A percentile compares a stretch with the other conserved stretches of the same genome.
These are phyloP conservation scores for Tinea trinotella DNA, from an alignment of 2,888 invertebrate genomes.

Conservation along the genomic window DNA sequence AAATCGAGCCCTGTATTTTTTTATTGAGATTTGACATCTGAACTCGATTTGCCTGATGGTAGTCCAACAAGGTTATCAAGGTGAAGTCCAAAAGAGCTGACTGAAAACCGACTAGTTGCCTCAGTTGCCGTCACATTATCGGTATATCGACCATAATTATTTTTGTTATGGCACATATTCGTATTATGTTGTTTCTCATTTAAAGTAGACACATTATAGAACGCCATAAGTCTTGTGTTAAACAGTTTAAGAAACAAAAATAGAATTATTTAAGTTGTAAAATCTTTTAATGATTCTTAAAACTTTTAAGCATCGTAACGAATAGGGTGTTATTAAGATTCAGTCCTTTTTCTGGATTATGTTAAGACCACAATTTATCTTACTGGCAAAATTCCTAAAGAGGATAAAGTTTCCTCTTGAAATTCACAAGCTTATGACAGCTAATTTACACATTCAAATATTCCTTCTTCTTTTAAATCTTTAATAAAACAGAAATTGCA, in stretches of 20 bases:
- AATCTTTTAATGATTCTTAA: not conserved
- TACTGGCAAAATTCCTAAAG: slow-evolving; percentile 29
- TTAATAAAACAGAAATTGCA: not conserved
- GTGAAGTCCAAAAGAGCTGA: too few relatives aligned
- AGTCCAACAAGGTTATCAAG: too few relatives aligned
- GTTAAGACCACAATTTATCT: slow-evolving; percentile 38
- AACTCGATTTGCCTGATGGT: too few relatives aligned
- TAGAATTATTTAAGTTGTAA: too few relatives aligned
- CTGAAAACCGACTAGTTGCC: too few relatives aligned
- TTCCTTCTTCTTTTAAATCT: not conserved
- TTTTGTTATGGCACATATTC: too few relatives aligned
- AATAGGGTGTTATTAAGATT: slow-evolving; percentile 35
- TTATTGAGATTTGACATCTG: too few relatives aligned
- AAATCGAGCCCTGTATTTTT: too few relatives aligned
- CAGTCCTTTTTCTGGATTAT: slow-evolving; percentile 34
- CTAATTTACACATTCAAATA: slow-evolving; percentile 4
- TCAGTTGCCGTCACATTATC: too few relatives aligned
- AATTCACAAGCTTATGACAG: slow-evolving; percentile 6
- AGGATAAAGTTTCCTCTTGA: slow-evolving; percentile 27
- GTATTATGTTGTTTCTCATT: too few relatives aligned
- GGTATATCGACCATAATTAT: too few relatives aligned
- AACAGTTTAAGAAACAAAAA: slow-evolving; percentile 13
- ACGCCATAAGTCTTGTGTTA: not conserved
- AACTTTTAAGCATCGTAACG: slow-evolving; percentile 23
- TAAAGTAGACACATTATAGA: too few relatives aligned